phyloP scores from a whole-genome alignment of 2,113 vertebrate species.

The Greenwoodochromis staneri region DNA sequence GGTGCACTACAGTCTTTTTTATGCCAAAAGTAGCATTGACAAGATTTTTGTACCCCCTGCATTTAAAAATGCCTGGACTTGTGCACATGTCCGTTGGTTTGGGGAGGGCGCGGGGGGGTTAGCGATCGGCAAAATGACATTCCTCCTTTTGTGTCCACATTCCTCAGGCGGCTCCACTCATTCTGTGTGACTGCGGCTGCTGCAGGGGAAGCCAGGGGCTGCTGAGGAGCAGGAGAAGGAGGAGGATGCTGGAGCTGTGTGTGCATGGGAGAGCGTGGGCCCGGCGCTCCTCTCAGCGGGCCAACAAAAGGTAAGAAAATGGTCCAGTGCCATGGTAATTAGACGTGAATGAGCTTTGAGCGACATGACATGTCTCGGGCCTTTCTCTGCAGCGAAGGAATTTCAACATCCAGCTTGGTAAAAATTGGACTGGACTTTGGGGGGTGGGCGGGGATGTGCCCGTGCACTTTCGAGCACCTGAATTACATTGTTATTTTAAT shows the following conservation, averaged over 20 bases:
- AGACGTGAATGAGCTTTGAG: slow-evolving; percentile 64
- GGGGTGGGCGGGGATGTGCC: not conserved
- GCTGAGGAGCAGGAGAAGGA: slow-evolving; percentile 45
- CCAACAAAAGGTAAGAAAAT: slow-evolving; percentile 73
- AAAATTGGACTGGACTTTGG: slow-evolving; percentile 8
- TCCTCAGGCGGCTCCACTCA: slow-evolving; percentile 72
- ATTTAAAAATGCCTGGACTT: slow-evolving; percentile 59
- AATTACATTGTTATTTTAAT: slow-evolving; percentile 43
- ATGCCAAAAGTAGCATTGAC: not conserved
- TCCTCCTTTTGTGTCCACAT: slow-evolving; percentile 75
- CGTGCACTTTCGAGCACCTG: not conserved
- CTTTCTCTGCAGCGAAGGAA: slow-evolving; percentile 34
- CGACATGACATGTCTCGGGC: slow-evolving; percentile 49
- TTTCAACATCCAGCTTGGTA: slow-evolving; percentile 47
- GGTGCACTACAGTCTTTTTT: not conserved
- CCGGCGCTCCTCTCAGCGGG: slow-evolving; percentile 56
- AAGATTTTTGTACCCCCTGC: slow-evolving; percentile 28
- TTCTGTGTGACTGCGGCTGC: slow-evolving; percentile 64
- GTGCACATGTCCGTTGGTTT: slow-evolving; percentile 26
- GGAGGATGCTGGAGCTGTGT: slow-evolving; percentile 57
- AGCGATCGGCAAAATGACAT: slow-evolving; percentile 71
- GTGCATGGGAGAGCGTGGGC: slow-evolving; percentile 66
- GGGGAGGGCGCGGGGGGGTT: not conserved
- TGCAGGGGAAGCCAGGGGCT: slow-evolving; percentile 56
- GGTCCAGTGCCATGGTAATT: slow-evolving; percentile 65